Percentiles rank a stretch among this genome's conserved stretches.
phyloP scores from a whole-genome alignment of 2,888 invertebrate species.

The Melieria picta region DNA sequence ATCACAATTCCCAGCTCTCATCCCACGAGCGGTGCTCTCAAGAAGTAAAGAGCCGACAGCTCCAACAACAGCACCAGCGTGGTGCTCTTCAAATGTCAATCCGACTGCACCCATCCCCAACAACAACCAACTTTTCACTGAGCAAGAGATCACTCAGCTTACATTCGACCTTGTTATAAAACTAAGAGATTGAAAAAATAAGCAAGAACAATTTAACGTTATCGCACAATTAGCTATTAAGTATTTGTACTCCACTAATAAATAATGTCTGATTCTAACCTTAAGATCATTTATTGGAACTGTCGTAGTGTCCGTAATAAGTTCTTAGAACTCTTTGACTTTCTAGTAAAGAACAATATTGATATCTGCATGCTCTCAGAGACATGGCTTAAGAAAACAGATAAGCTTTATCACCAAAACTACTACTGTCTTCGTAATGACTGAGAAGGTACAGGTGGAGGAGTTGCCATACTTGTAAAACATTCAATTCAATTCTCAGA shows the following conservation, averaged over 20 bases:
- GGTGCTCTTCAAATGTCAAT: no score
- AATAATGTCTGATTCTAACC: slow-evolving; percentile 4
- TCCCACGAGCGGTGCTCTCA: no score
- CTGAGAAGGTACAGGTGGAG: slow-evolving; percentile 11
- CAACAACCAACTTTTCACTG: not conserved
- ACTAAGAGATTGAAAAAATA: slow-evolving; percentile 20
- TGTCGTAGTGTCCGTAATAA: slow-evolving; percentile 26
- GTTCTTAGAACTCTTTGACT: slow-evolving; percentile 18
- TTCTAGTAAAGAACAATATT: slow-evolving; percentile 10
- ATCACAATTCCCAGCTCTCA: no score
- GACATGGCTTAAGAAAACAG: slow-evolving; percentile 23
- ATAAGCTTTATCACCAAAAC: slow-evolving; percentile 19
- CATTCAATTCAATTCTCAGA: not conserved
- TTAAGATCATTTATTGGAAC: slow-evolving; percentile 21
- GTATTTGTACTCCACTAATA: slow-evolving; percentile 6
- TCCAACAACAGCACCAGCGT: no score
- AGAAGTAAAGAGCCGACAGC: no score
- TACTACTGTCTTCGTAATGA: slow-evolving; percentile 19
- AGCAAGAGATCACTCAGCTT: slow-evolving; percentile 16
- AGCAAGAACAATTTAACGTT: no score
- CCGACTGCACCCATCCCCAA: no score
- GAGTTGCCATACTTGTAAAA: slow-evolving; percentile 26
- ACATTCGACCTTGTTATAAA: slow-evolving; percentile 16
- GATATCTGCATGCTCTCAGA: slow-evolving; percentile 6
- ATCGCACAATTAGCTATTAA: no score